Evolutionary conservation across 2,113 vertebrate species (phyloP).

Genomic region (Neogobius melanostomus): DNA sequence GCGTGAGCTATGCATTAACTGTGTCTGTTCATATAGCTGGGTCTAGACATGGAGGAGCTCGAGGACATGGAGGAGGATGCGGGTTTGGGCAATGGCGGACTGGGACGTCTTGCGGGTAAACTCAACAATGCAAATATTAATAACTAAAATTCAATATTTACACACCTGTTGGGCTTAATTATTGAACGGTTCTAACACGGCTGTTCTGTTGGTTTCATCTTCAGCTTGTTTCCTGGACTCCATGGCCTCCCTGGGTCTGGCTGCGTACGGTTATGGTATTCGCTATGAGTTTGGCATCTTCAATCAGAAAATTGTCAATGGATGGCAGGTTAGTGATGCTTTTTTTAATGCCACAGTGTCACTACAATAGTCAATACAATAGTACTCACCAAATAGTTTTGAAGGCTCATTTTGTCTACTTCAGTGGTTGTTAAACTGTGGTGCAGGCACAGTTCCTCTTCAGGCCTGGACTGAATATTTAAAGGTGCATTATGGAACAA

Average conservation of each 20-base stretch:
- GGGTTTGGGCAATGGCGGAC: slow-evolving; percentile 88
- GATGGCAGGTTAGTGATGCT: slow-evolving; percentile 82
- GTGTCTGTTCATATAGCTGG: slow-evolving; percentile 72
- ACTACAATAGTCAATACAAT: too few species aligned
- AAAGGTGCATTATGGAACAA: too few species aligned
- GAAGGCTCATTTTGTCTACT: too few species aligned
- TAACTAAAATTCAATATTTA: background rate
- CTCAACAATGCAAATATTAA: background rate
- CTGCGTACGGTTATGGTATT: slow-evolving; percentile 90
- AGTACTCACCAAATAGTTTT: too few species aligned
- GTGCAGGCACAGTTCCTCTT: too few species aligned
- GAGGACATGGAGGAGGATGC: slow-evolving; percentile 92
- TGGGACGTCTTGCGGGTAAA: slow-evolving; percentile 87
- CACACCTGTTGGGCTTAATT: background rate
- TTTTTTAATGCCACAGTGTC: too few species aligned
- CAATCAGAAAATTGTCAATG: slow-evolving; percentile 86
- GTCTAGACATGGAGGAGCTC: slow-evolving; percentile 91
- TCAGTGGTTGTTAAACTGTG: too few species aligned
- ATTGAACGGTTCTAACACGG: background rate
- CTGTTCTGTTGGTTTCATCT: background rate
- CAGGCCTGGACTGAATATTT: too few species aligned
- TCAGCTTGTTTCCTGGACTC: slow-evolving; percentile 91
- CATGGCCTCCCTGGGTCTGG: slow-evolving; percentile 89
- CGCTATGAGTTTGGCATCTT: slow-evolving; percentile 94
- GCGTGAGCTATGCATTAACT: background rate